Conservation (phyloP, 2,797 vertebrate species). For the Lutjanus argentimaculatus region DNA sequence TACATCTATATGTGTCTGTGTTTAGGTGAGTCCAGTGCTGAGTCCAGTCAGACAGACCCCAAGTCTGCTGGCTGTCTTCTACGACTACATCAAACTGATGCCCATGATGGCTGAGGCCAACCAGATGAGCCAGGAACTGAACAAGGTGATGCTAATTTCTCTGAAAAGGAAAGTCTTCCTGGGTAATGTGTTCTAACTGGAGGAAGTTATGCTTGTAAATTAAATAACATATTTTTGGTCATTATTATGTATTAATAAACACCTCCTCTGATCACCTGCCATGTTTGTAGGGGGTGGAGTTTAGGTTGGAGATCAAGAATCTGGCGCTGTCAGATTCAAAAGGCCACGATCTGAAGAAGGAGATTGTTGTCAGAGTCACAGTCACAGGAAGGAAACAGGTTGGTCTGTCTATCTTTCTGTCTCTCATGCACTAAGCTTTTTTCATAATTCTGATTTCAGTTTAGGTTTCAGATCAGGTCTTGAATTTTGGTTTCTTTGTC, state of each 20-base stretch:
- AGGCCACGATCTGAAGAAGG: conserved; percentile 91
- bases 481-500: neutral
- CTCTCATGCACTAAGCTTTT: neutral
- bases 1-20: neutral
- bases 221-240: neutral
- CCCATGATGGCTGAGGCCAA: conserved; percentile 92
- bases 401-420: neutral
- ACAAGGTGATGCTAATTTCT: conserved; percentile 81
- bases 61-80: conserved; percentile 91
- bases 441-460: neutral
- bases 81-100: conserved; percentile 92
- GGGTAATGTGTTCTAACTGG: neutral
- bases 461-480: conserved; percentile 1
- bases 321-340: conserved; percentile 89
- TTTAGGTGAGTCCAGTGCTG: conserved; percentile 76
- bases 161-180: neutral
- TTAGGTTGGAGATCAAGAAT: conserved; percentile 93
- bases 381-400: conserved; percentile 86
- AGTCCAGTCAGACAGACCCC: conserved; percentile 83
- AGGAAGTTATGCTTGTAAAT: neutral
- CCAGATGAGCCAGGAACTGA: conserved; percentile 92
- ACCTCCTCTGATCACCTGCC: neutral
- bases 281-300: conserved; percentile 86
- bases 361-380: conserved; percentile 88
- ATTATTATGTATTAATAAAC: neutral